These are phyloP conservation scores for Drosophila mimica DNA, from an alignment of 2,888 invertebrate species.

Conservation along the genomic window DNA sequence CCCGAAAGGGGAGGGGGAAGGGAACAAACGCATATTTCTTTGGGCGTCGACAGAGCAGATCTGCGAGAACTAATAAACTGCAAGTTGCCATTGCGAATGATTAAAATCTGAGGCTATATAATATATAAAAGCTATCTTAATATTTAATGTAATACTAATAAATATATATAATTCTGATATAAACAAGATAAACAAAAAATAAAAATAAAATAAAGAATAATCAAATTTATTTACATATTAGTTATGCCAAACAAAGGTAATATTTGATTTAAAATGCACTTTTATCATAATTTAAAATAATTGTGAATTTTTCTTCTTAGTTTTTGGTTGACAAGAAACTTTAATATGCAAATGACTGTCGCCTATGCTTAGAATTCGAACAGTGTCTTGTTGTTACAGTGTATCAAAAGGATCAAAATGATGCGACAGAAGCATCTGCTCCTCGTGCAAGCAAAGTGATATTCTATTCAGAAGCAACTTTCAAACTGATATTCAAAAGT, in stretches of 20 bases:
- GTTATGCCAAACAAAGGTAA: background rate
- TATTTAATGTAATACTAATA: too few relatives aligned
- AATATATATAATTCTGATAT: too few relatives aligned
- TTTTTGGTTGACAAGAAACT: too few relatives aligned
- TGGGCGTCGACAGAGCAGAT: conserved; percentile 5
- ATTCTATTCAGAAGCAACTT: too few relatives aligned
- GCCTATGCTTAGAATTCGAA: too few relatives aligned
- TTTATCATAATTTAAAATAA: background rate
- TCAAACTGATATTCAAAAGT: too few relatives aligned
- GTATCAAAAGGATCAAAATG: background rate
- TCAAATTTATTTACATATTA: background rate
- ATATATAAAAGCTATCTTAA: background rate
- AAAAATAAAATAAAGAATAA: background rate
- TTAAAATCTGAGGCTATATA: background rate
- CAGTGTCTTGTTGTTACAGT: too few relatives aligned
- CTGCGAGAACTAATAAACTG: background rate
- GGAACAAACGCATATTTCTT: conserved; percentile 6
- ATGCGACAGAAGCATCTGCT: too few relatives aligned
- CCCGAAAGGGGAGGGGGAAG: conserved; percentile 17
- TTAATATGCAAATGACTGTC: too few relatives aligned
- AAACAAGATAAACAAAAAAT: background rate
- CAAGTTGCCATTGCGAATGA: background rate
- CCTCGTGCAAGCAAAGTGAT: too few relatives aligned
- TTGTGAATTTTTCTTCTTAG: too few relatives aligned
- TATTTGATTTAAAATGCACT: background rate